phyloP scores from a whole-genome alignment of 2,888 invertebrate genomes.

The Aporophyla nigra region DNA sequence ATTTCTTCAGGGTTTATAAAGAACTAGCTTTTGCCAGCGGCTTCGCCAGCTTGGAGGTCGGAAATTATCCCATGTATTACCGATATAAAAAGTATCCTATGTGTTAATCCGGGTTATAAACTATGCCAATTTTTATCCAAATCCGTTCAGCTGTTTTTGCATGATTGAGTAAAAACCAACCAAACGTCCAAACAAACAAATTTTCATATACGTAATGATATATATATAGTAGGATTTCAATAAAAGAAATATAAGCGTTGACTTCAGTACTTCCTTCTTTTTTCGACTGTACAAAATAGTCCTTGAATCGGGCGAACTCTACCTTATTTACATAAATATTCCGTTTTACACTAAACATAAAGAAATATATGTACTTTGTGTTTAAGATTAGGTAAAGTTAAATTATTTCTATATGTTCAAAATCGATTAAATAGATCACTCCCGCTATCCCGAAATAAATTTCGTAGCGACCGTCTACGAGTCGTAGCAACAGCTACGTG shows the following conservation, averaged over 20 bases:
- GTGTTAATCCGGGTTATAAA: too few species aligned
- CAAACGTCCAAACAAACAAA: too few species aligned
- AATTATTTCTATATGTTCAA: not conserved
- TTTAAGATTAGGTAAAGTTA: not conserved
- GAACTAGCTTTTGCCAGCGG: too few species aligned
- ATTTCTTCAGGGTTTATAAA: too few species aligned
- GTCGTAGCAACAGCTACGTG: constrained; percentile 36
- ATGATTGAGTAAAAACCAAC: too few species aligned
- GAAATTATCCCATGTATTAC: too few species aligned
- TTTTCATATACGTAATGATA: too few species aligned
- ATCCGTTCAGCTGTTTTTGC: too few species aligned
- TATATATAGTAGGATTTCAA: not conserved
- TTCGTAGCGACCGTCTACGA: constrained; percentile 25
- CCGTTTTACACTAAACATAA: not conserved
- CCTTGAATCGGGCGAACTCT: too few species aligned
- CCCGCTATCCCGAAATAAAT: constrained; percentile 13
- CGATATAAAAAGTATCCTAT: too few species aligned
- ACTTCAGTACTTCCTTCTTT: not conserved
- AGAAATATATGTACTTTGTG: not conserved
- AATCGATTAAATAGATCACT: not conserved
- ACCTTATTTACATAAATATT: not conserved
- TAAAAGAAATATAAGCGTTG: not conserved
- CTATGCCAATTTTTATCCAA: too few species aligned
- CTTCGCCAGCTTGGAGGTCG: too few species aligned
- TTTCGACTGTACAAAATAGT: not conserved